Conservation (phyloP, 2,888 invertebrate genomes). For the Entomobrya multifasciata region DNA sequence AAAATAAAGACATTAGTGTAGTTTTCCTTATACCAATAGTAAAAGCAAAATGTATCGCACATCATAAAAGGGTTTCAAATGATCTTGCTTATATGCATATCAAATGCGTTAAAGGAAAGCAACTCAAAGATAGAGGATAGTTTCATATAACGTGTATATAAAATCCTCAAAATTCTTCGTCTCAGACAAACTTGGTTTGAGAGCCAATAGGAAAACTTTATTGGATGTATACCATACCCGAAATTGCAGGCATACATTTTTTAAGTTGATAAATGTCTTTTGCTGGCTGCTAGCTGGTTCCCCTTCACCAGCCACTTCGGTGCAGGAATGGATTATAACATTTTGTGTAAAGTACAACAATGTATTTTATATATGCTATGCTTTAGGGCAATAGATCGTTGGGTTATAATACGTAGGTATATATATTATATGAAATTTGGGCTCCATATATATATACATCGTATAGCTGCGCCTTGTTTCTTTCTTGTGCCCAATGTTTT, state of each 20-base stretch:
- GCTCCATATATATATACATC: not conserved
- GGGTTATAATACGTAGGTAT: no score
- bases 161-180: not conserved
- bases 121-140: not conserved
- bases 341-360: constrained; percentile 1
- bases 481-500: constrained; percentile 35
- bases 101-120: not conserved
- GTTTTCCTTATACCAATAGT: not conserved
- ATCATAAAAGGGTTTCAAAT: not conserved
- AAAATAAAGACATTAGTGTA: constrained; percentile 31
- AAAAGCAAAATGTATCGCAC: not conserved
- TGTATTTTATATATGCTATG: no score
- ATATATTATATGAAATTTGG: no score
- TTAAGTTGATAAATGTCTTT: constrained; percentile 18
- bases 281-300: constrained; percentile 21
- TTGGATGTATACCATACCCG: constrained; percentile 48
- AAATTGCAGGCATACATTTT: not conserved
- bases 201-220: constrained; percentile 56
- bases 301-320: constrained; percentile 1
- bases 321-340: no score
- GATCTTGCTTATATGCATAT: no score
- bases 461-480: constrained; percentile 25
- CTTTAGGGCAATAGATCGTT: no score
- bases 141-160: no score
- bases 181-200: not conserved